Base-by-base conservation (phyloP, 1,140 invertebrate species). In the Lordiphosa collinella region DNA sequence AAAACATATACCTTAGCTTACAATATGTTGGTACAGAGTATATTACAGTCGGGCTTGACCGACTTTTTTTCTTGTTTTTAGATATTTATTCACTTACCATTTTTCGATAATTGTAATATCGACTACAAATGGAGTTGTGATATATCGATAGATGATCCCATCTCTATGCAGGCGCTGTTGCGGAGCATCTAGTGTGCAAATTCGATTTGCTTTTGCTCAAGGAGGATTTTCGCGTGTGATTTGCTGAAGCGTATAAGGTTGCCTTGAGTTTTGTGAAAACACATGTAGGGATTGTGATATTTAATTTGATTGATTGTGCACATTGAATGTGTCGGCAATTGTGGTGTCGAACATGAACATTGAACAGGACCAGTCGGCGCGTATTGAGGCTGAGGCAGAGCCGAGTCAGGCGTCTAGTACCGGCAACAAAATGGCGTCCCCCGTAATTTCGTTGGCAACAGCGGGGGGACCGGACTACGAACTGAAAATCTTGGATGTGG, bases 341-440 rank as follows among this genome's bases (percentile, higher is more conserved):
- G 6, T 29, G 25, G 7, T 29, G 7, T 29, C 25, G 12, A 41
- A 10, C 52, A 40, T 16, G 9, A 37, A 2, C n/a, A 61, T 61
- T 41, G 41, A 61, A n/a, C 11, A 38, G 41, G 34, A 16, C 3
- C 31, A 29, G 16, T 0, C 10, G 8, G n/a, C n/a, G n/a, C n/a
- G n/a, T n/a, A n/a, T n/a, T n/a, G n/a, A n/a, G n/a, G n/a, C n/a
- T n/a, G n/a, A n/a, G n/a, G 37, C 38, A 25, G 41, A 12, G 6
- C 3, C 46, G 0, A 11, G 22, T 6, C 49, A 38, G n/a, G 18
- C 29, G 7, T 22, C 53, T 36, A 57, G 59, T 36, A 18, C 51
- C 49, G 51, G 53, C 14, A 46, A 71, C 76, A 82, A 80, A 80
- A 80, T 80, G 75, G 78, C 76, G 71, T 66, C 75, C 2, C n/a